phyloP scores from a whole-genome alignment of 2,888 invertebrate species.

The Pterostichus madidus region DNA sequence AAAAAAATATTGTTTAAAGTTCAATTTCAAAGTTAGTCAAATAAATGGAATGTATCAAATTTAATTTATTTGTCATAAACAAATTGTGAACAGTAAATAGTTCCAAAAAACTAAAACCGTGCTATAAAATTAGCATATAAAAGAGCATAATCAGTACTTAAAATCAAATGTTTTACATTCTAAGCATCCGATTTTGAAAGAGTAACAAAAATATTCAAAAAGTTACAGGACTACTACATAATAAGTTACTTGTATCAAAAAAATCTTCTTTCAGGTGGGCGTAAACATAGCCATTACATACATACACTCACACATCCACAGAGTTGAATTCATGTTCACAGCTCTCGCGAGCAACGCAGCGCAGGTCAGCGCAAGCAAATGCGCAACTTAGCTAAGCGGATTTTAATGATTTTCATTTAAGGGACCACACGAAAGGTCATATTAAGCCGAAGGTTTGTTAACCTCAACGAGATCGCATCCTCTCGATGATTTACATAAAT shows the following conservation, averaged over 20 bases:
- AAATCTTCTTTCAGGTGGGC: slow-evolving; percentile 25
- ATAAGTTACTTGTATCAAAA: slow-evolving; percentile 49
- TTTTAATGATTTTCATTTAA: slow-evolving; percentile 70
- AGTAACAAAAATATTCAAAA: slow-evolving; percentile 24
- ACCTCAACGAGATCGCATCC: slow-evolving; percentile 50
- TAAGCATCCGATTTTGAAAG: slow-evolving; percentile 1
- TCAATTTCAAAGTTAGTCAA: too few species aligned
- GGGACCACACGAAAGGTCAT: slow-evolving; percentile 68
- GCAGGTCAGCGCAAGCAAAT: slow-evolving; percentile 27
- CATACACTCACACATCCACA: slow-evolving; percentile 31
- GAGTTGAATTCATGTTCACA: slow-evolving; percentile 29
- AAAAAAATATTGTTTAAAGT: too few species aligned
- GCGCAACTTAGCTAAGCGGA: slow-evolving; percentile 68
- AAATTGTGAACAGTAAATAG: too few species aligned
- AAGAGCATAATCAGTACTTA: background rate
- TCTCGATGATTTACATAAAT: slow-evolving; percentile 61
- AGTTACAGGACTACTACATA: slow-evolving; percentile 34
- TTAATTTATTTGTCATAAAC: background rate
- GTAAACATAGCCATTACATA: slow-evolving; percentile 33
- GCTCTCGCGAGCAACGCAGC: background rate
- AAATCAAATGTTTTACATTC: background rate
- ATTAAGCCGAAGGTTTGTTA: slow-evolving; percentile 60
- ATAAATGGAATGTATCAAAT: background rate
- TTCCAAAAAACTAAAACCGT: background rate
- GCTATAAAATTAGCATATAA: background rate